Base-by-base conservation (phyloP, 2,888 invertebrate species). In the Epicampocera succincta region DNA sequence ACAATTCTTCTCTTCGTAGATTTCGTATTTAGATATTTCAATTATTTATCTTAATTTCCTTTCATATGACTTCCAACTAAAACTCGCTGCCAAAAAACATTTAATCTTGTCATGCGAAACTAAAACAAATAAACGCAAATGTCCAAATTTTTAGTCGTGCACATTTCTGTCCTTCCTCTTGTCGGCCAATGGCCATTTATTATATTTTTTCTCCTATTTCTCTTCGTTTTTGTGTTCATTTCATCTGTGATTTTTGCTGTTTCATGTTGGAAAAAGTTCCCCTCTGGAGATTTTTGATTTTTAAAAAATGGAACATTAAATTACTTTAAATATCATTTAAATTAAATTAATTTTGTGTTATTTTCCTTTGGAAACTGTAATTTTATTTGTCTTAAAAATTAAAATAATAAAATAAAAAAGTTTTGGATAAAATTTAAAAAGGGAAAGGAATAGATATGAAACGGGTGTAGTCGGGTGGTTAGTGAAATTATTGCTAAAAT, bases 141-240 rank as follows among this genome's bases (percentile, higher is more conserved):
- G 69, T 82, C 60, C 74, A 74, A 71, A 21, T 42, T 63, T 52
- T 42, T 40, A 74, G 82, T 78, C 78, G 71, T 42, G 46, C 65
- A 74, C 82, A 82, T 74, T 74, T 82, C 73, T 74, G 81, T 69
- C 29, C 50, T 52, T 56, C 65, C 63, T 15, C 63, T 46, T 21
- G 19, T 54, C 50, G 60, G 33, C 44, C 66, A 72, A 15, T 13
- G 52, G 44, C 25, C 60, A 50, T 60, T 60, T 68, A 68, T 19
- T 21, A 1, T 29, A 21, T 68, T n/a, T 56, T 44, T 71, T 12
- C 58, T 46, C 19, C 15, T 44, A n/a, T 11, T 40, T 8, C 12
- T 66, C 19, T 21, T 33, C 6, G 8, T 3, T 50, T 48, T 25
- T 65, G 42, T 75, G 42, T 76, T 3, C 19, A 42, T 48, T 65